Evolutionary conservation across 2,888 invertebrate genomes (phyloP), one percentile per base, ranked within the genome.

Genomic region (Eulithis prunata): DNA sequence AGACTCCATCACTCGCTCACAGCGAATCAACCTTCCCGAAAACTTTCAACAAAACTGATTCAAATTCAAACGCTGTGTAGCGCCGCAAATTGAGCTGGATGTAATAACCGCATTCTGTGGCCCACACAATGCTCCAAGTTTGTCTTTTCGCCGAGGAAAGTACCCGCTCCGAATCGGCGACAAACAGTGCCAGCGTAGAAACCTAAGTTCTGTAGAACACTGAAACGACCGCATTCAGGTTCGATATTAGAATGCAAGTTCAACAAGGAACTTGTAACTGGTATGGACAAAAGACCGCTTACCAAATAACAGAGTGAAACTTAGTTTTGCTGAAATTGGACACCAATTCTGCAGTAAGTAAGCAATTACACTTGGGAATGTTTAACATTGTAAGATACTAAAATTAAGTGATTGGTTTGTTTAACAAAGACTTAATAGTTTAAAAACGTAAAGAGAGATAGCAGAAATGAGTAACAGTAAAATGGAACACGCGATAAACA

Each of bases 1-100:
- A 85, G 75, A 85, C 82, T 83, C 80, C 88, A 88, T 88, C 85
- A 87, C 87, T 86, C 74, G 68, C 65, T 64, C 64, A 55, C 68
- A 67, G 64, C 69, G 67, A 64, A 63, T 67, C 77, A 77, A 78
- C 78, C 84, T 80, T 82, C 77, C 73, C 81, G 81, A 81, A 84
- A 83, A 78, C 78, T 70, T 71, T 62, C 28, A 38, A 61, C 52
- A 45, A 32, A 53, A 13, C 10, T n/a, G 36, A 14, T 54, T 47
- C 13, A 12, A n/a, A 14, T 54, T 47, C 13, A 12, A n/a, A 63
- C 47, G n/a, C 28, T 57, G 46, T 56, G 68, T 74, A 71, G 59
- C 77, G 71, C 77, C 73, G 71, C 76, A 69, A 81, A 80, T 79
- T 78, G 79, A 76, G 77, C 64, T 73, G 70, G 70, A 72, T 75